phyloP scores from a whole-genome alignment of 2,888 invertebrate species.

The Eucriotettix oculatus region DNA sequence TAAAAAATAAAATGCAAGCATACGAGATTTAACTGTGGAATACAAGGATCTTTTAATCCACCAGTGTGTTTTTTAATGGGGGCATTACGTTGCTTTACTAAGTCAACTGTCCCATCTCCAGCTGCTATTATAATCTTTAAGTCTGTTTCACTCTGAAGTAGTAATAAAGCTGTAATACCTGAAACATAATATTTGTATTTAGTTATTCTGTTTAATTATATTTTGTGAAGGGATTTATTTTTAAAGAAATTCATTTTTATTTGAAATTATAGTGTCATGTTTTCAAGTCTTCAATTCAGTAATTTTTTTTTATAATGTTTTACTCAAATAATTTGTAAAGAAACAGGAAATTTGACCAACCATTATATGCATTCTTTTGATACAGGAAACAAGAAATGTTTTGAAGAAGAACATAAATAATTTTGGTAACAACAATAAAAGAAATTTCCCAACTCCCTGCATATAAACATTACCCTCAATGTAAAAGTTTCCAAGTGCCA shows the following conservation, averaged over 20 bases:
- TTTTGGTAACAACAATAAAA: no score
- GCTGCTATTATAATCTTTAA: conserved; percentile 51
- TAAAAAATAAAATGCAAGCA: background rate
- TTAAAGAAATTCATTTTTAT: background rate
- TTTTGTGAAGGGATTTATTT: background rate
- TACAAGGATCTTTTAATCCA: conserved; percentile 4
- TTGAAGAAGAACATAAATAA: no score
- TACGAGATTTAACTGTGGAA: conserved; percentile 3
- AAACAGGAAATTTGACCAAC: no score
- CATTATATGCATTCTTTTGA: no score
- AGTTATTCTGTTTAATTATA: background rate
- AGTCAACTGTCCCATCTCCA: conserved; percentile 68
- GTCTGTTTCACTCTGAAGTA: conserved; percentile 37
- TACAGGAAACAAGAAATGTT: no score
- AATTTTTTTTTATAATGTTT: no score
- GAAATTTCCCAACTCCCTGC: no score
- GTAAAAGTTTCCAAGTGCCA: no score
- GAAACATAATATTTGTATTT: conserved; percentile 8
- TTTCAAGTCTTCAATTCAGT: background rate
- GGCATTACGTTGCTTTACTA: conserved; percentile 38
- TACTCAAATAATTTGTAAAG: no score
- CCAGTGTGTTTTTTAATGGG: background rate
- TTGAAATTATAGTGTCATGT: background rate
- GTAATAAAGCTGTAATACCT: conserved; percentile 48
- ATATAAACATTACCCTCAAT: no score